Evolutionary conservation across 2,113 vertebrate species (phyloP).

Genomic region (Dryoscopus gambensis): DNA sequence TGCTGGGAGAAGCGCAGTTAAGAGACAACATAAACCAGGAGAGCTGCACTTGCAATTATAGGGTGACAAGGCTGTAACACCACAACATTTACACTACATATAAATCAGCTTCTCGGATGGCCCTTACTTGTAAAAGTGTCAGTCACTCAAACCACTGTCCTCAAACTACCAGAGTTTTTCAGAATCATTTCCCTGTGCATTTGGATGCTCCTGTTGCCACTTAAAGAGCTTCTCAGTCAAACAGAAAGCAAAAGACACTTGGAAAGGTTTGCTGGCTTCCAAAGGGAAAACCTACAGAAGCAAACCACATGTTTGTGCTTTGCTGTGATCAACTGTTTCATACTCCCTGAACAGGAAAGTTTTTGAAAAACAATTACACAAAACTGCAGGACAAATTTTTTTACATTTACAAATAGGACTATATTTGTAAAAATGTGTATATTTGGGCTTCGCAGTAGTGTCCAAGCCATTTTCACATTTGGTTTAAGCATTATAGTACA

Average conservation of each 20-base stretch:
- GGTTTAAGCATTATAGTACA: neutral
- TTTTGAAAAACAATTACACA: neutral
- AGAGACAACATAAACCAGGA: conserved; percentile 27
- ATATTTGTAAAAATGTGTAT: neutral
- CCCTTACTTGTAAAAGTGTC: neutral
- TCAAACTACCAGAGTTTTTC: neutral
- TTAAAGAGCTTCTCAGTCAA: neutral
- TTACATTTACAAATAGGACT: neutral
- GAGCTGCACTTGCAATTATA: neutral
- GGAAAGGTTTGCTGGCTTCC: neutral
- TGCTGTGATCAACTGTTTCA: neutral
- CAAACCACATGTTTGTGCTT: neutral
- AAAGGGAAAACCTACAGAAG: neutral
- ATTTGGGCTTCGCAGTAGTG: neutral
- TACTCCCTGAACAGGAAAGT: neutral
- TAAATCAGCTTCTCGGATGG: conserved; percentile 2
- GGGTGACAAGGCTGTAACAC: neutral
- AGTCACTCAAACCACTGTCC: neutral
- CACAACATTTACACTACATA: conserved; percentile 18
- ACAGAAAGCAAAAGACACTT: neutral
- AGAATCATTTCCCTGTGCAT: neutral
- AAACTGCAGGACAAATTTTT: neutral
- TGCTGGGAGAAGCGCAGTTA: neutral
- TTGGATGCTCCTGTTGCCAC: neutral
- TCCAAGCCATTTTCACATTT: neutral